phyloP scores from a whole-genome alignment of 1,140 invertebrate genomes.

The Drosophila melanogaster region DNA sequence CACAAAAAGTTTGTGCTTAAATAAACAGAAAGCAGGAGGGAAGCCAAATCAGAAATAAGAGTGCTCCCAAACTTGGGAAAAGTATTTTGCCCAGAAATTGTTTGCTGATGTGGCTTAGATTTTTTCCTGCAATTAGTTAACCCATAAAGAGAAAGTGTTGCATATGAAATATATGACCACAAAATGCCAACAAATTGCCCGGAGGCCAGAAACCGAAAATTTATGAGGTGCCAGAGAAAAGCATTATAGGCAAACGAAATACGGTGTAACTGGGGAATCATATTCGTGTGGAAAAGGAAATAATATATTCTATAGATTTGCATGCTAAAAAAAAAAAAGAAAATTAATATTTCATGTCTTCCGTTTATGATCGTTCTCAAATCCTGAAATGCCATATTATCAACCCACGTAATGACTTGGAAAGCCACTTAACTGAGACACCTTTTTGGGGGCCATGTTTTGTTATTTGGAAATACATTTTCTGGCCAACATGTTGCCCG shows the following conservation, averaged over 20 bases:
- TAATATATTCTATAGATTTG: not conserved
- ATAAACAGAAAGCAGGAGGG: constrained; percentile 29
- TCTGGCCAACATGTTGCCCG: constrained; percentile 37
- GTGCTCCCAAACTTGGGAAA: constrained; percentile 4
- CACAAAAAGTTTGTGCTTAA: constrained; percentile 43
- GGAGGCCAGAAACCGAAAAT: constrained; percentile 23
- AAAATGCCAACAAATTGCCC: constrained; percentile 32
- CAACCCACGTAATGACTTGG: constrained; percentile 7
- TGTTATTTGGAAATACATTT: constrained; percentile 25
- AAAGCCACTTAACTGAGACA: constrained; percentile 21
- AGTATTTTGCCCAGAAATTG: constrained; percentile 32
- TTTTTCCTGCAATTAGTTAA: constrained; percentile 52
- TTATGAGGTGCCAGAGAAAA: constrained; percentile 13
- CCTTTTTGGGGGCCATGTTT: constrained; percentile 5
- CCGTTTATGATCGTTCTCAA: not conserved
- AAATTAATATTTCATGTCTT: not conserved
- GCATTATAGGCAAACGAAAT: not conserved
- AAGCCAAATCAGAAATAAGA: constrained; percentile 16
- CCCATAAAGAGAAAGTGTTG: constrained; percentile 42
- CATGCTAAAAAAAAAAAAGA: too few relatives aligned
- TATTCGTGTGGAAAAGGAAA: not conserved
- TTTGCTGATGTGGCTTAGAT: constrained; percentile 35
- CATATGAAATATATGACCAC: constrained; percentile 43
- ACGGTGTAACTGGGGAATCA: not conserved
- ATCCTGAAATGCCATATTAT: not conserved